phyloP scores from a whole-genome alignment of 2,888 invertebrate species.

The Hyppa rectilinea region DNA sequence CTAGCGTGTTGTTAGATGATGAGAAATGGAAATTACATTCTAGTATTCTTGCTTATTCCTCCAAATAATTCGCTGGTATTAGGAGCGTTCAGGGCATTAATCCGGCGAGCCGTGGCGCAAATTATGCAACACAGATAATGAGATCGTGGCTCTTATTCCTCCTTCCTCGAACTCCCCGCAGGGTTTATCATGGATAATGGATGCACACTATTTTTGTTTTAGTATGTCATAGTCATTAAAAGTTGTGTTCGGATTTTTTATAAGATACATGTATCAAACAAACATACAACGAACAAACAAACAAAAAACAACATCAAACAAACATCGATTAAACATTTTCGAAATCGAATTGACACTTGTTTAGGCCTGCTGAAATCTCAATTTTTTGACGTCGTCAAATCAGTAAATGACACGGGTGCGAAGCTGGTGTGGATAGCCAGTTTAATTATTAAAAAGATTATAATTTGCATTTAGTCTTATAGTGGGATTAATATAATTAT shows the following conservation, averaged over 20 bases:
- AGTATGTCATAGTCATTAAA: background rate
- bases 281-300: too few relatives aligned
- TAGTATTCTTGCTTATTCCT: slow-evolving; percentile 46
- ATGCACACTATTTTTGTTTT: slow-evolving; percentile 10
- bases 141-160: slow-evolving; percentile 56
- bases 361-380: too few relatives aligned
- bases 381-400: too few relatives aligned
- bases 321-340: too few relatives aligned
- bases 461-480: background rate
- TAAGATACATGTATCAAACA: too few relatives aligned
- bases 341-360: too few relatives aligned
- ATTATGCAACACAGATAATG: slow-evolving; percentile 67
- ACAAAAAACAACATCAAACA: too few relatives aligned
- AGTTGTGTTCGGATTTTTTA: background rate
- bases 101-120: slow-evolving; percentile 50
- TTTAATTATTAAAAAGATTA: background rate
- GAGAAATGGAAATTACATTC: slow-evolving; percentile 41
- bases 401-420: too few relatives aligned
- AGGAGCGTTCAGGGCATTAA: slow-evolving; percentile 51
- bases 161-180: slow-evolving; percentile 47
- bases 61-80: slow-evolving; percentile 54
- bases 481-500: background rate
- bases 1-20: slow-evolving; percentile 13
- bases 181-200: slow-evolving; percentile 25
- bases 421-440: background rate